A percentile compares a stretch with the other conserved stretches of the same genome.
Conservation (phyloP, 2,888 invertebrate genomes). For the Agriotes lineatus region DNA sequence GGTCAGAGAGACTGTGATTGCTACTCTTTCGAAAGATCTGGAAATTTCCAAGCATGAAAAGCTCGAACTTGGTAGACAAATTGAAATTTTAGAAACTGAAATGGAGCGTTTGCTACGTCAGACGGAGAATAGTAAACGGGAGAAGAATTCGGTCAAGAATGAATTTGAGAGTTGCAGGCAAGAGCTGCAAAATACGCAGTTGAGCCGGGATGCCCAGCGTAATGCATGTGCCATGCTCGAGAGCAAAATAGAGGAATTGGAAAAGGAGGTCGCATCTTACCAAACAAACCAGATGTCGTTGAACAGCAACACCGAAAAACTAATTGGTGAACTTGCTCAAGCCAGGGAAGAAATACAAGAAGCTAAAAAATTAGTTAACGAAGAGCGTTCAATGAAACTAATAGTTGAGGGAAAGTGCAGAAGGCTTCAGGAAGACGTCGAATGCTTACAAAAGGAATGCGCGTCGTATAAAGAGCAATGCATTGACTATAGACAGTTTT, state of each 20-base stretch:
- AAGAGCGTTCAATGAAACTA: slow-evolving; percentile 70
- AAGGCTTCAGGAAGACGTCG: slow-evolving; percentile 64
- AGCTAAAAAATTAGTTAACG: slow-evolving; percentile 66
- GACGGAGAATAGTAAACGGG: slow-evolving; percentile 33
- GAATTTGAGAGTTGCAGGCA: slow-evolving; percentile 56
- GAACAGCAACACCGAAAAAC: slow-evolving; percentile 65
- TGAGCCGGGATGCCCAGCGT: slow-evolving; percentile 80
- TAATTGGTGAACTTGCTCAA: slow-evolving; percentile 67
- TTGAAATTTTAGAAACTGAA: slow-evolving; percentile 67
- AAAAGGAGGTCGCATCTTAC: slow-evolving; percentile 72
- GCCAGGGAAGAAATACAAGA: slow-evolving; percentile 68
- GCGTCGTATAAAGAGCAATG: slow-evolving; percentile 58
- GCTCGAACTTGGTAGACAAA: slow-evolving; percentile 55
- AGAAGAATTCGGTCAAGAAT: slow-evolving; percentile 41
- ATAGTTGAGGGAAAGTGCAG: slow-evolving; percentile 70
- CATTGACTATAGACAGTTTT: slow-evolving; percentile 59
- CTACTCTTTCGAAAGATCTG: slow-evolving; percentile 58
- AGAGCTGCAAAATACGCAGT: slow-evolving; percentile 57
- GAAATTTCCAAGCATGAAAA: slow-evolving; percentile 68
- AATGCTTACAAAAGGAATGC: slow-evolving; percentile 63
- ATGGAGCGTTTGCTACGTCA: slow-evolving; percentile 47
- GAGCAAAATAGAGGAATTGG: slow-evolving; percentile 83
- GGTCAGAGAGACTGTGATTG: slow-evolving; percentile 52
- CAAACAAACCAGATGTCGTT: slow-evolving; percentile 57
- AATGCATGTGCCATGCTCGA: slow-evolving; percentile 86